These are phyloP conservation scores for Nymphalis polychloros DNA, from an alignment of 2,888 invertebrate genomes.

Conservation along the genomic window DNA sequence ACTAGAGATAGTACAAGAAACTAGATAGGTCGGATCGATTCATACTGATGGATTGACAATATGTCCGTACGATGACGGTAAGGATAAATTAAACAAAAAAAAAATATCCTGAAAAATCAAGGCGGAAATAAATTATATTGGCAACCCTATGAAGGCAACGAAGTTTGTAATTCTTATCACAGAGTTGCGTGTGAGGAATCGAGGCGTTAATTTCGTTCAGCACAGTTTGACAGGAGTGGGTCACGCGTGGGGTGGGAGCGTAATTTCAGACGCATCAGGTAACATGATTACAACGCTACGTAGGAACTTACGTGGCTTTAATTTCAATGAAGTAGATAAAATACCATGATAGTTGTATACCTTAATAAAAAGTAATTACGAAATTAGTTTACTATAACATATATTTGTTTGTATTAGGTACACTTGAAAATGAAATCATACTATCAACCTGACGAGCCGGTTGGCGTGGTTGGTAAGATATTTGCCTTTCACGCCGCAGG, in stretches of 20 bases:
- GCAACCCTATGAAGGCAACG: not conserved
- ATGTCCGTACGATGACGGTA: too few species aligned
- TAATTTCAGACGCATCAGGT: slow-evolving; percentile 21
- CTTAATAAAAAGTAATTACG: not conserved
- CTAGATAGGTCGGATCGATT: too few species aligned
- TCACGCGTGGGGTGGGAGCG: slow-evolving; percentile 42
- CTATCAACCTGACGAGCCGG: too few species aligned
- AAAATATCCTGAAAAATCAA: too few species aligned
- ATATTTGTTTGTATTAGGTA: too few species aligned
- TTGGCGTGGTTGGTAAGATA: too few species aligned
- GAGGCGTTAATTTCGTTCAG: slow-evolving; percentile 57
- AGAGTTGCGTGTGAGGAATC: slow-evolving; percentile 54
- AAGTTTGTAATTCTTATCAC: slow-evolving; percentile 52
- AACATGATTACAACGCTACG: slow-evolving; percentile 16
- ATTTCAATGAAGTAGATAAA: not conserved
- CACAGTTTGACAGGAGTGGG: slow-evolving; percentile 51
- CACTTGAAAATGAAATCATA: too few species aligned
- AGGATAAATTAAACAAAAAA: too few species aligned
- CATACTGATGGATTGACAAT: too few species aligned
- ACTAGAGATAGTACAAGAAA: too few species aligned
- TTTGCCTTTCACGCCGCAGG: too few species aligned
- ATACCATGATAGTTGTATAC: not conserved
- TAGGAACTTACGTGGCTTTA: not conserved
- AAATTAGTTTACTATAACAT: not conserved
- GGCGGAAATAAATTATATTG: not conserved